Conservation (phyloP, 2,797 vertebrate species). For the Nasua narica region DNA sequence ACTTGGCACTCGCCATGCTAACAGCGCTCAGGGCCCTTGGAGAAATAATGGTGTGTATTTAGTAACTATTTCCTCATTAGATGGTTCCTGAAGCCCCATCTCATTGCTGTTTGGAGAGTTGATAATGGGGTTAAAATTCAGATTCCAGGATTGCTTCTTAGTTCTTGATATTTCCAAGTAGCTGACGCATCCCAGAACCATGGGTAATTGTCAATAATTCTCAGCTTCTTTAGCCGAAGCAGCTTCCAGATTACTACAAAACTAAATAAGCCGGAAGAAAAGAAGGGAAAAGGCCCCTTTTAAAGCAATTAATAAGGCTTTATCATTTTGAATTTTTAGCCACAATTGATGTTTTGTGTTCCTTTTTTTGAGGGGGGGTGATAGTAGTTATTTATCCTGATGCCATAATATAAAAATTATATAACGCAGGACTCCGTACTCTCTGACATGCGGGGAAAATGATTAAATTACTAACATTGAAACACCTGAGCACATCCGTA, state of each 20-base stretch:
- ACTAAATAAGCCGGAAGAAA: slow-evolving; percentile 52
- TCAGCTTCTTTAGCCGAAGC: slow-evolving; percentile 28
- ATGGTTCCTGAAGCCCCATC: background rate
- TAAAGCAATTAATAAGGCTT: background rate
- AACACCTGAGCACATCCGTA: background rate
- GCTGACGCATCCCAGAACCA: slow-evolving; percentile 49
- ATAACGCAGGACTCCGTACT: background rate
- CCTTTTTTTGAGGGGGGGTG: slow-evolving; percentile 17
- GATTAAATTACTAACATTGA: background rate
- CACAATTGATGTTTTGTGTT: slow-evolving; percentile 54
- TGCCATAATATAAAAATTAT: slow-evolving; percentile 43
- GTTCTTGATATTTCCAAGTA: slow-evolving; percentile 62
- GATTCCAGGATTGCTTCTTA: slow-evolving; percentile 65
- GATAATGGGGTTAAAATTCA: slow-evolving; percentile 46
- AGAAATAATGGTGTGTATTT: slow-evolving; percentile 55
- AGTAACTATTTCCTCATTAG: background rate
- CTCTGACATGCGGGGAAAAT: background rate
- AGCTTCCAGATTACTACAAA: slow-evolving; percentile 46
- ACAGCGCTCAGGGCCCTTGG: slow-evolving; percentile 56
- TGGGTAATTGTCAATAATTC: slow-evolving; percentile 53
- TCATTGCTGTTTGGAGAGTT: background rate
- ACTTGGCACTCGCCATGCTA: background rate
- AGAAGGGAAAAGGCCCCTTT: slow-evolving; percentile 39
- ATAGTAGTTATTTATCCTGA: slow-evolving; percentile 52
- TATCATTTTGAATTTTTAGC: background rate